These are phyloP conservation scores for Drosophila oshimai DNA, from an alignment of 1,140 invertebrate species.

Conservation along the genomic window DNA sequence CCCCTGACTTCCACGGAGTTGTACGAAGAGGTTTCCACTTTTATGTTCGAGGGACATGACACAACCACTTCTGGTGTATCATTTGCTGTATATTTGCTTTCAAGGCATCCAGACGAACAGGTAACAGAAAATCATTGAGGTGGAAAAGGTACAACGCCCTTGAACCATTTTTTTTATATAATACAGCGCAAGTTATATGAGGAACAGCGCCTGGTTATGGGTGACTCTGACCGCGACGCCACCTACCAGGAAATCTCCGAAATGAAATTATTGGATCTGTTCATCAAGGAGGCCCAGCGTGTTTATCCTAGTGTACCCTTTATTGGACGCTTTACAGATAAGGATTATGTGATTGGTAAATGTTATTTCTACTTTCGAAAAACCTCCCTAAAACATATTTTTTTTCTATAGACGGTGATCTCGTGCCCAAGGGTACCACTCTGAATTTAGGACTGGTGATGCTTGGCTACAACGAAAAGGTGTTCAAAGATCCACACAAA, in stretches of 20 bases:
- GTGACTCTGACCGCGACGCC: constrained; percentile 78
- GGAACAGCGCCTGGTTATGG: constrained; percentile 83
- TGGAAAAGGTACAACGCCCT: not conserved
- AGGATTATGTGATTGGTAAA: constrained; percentile 51
- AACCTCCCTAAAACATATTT: not conserved
- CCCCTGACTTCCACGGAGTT: constrained; percentile 86
- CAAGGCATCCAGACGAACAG: constrained; percentile 65
- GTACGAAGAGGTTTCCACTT: constrained; percentile 88
- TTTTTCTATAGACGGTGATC: constrained; percentile 31
- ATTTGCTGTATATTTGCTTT: constrained; percentile 73
- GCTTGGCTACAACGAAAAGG: constrained; percentile 56
- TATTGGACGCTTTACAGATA: constrained; percentile 83
- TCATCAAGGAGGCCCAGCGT: constrained; percentile 87
- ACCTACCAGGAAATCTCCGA: constrained; percentile 85
- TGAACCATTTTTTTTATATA: too few species aligned
- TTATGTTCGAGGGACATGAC: constrained; percentile 87
- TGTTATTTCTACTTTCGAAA: too few species aligned
- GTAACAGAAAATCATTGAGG: not conserved
- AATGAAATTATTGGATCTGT: constrained; percentile 87
- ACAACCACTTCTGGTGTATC: constrained; percentile 80
- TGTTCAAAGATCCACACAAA: constrained; percentile 87
- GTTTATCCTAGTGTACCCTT: constrained; percentile 88
- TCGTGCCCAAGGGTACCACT: constrained; percentile 40
- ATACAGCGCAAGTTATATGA: constrained; percentile 75
- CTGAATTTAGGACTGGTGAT: constrained; percentile 36